A percentile compares a stretch with the other conserved stretches of the same genome.
Conservation (phyloP, 2,113 vertebrate species). For the Echinops telfairi region DNA sequence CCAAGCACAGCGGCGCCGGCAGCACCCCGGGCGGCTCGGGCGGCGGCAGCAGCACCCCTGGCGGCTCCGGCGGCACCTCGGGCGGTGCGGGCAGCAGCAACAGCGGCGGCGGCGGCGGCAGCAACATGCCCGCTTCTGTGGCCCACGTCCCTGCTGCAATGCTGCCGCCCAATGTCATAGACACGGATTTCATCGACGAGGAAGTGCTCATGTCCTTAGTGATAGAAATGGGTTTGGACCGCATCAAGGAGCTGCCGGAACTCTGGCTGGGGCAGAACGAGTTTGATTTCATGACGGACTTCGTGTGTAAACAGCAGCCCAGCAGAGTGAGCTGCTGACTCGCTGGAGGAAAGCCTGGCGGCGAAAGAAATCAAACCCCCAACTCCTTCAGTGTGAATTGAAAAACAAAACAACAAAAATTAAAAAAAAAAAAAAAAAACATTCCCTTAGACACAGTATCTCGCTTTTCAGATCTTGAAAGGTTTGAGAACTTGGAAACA, state of each 20-base stretch:
- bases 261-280: conserved; percentile 95
- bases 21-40: conserved; percentile 76
- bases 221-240: conserved; percentile 95
- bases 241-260: conserved; percentile 95
- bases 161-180: conserved; percentile 95
- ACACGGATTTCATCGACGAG: conserved; percentile 95
- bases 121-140: conserved; percentile 87
- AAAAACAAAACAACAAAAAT: no score
- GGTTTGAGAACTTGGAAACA: conserved; percentile 90
- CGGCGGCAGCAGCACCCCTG: conserved; percentile 73
- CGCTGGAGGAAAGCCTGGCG: conserved; percentile 68
- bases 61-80: conserved; percentile 84
- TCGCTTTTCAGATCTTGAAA: conserved; percentile 89
- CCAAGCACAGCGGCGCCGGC: conserved; percentile 88
- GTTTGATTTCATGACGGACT: conserved; percentile 96
- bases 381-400: conserved; percentile 87
- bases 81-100: conserved; percentile 70
- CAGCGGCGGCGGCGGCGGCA: conserved; percentile 53
- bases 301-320: conserved; percentile 95
- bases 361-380: conserved; percentile 62
- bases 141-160: conserved; percentile 90
- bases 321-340: conserved; percentile 94
- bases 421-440: conserved; percentile 77
- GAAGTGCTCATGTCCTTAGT: conserved; percentile 95
- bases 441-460: conserved; percentile 91